Conservation (phyloP, 2,797 vertebrate species). For the Gymnopithys bicolor region DNA sequence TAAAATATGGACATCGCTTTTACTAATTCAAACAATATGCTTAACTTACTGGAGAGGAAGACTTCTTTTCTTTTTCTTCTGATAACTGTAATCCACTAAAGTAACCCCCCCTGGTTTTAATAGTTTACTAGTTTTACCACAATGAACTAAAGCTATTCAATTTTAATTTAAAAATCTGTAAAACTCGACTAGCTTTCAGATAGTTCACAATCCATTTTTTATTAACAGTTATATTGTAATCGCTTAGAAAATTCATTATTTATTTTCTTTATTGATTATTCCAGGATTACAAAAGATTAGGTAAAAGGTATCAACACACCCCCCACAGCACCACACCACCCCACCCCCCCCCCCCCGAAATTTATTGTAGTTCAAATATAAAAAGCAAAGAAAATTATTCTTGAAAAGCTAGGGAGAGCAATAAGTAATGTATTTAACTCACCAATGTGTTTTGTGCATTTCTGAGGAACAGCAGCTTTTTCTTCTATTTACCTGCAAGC, state of each 20-base stretch:
- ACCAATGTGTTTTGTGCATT: background rate
- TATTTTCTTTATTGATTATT: background rate
- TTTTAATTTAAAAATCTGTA: background rate
- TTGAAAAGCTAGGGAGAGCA: background rate
- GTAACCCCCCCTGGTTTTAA: background rate
- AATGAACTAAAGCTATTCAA: background rate
- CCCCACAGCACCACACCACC: too few species aligned
- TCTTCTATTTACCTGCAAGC: background rate
- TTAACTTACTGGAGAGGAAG: background rate
- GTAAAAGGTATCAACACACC: background rate
- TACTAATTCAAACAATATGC: background rate
- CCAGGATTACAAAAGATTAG: accelerated
- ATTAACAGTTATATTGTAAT: background rate
- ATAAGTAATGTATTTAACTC: accelerated
- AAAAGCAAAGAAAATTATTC: background rate
- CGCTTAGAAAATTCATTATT: accelerated
- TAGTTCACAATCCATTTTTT: background rate
- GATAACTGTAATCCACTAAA: background rate
- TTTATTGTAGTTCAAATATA: background rate
- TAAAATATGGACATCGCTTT: background rate
- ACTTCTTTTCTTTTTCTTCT: background rate
- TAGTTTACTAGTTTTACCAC: background rate
- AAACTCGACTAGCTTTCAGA: background rate
- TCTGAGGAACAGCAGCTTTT: background rate
- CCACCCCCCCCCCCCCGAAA: too few species aligned